Evolutionary conservation across 2,888 invertebrate genomes (phyloP), one percentile per base, ranked within the genome.

Genomic region (Chydorus sphaericus): DNA sequence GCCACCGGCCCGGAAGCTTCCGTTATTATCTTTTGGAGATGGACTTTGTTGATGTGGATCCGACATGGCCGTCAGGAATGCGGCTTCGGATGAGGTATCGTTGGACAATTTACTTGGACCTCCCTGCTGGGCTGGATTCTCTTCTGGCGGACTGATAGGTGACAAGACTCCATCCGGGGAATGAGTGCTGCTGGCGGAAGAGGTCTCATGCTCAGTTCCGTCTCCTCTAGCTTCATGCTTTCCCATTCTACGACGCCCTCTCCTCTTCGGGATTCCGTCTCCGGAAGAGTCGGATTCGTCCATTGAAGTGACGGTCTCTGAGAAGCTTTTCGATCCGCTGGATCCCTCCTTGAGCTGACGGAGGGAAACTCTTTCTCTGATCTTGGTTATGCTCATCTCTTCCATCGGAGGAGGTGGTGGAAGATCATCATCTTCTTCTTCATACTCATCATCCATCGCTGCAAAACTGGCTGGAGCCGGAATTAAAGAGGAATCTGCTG

Each of bases 181-280:
- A 10, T 23, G 44, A n/a, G 31, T 58, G 5, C 60, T 58, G 39
- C 62, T 63, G 36, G 60, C 58, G 6, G 63, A 63, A n/a, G n/a
- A n/a, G 29, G 63, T 62, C 58, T 65, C 64, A 37, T 62, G 61
- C 54, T 64, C 64, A 4, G 64, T 63, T n/a, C n/a, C n/a, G n/a
- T n/a, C n/a, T n/a, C n/a, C n/a, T n/a, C n/a, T n/a, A n/a, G n/a
- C n/a, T n/a, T n/a, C n/a, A n/a, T n/a, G n/a, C n/a, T n/a, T n/a
- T n/a, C n/a, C n/a, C n/a, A n/a, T n/a, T n/a, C n/a, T n/a, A n/a
- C n/a, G n/a, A n/a, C n/a, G n/a, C n/a, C n/a, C n/a, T n/a, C n/a
- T n/a, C n/a, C n/a, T n/a, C n/a, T n/a, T n/a, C n/a, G n/a, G n/a
- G 44, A 64, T 62, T 23, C 62, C 61, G 44, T 63, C 62, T 48